These are phyloP conservation scores for Augochlora pura DNA, from an alignment of 1,140 invertebrate genomes.

Conservation along the genomic window DNA sequence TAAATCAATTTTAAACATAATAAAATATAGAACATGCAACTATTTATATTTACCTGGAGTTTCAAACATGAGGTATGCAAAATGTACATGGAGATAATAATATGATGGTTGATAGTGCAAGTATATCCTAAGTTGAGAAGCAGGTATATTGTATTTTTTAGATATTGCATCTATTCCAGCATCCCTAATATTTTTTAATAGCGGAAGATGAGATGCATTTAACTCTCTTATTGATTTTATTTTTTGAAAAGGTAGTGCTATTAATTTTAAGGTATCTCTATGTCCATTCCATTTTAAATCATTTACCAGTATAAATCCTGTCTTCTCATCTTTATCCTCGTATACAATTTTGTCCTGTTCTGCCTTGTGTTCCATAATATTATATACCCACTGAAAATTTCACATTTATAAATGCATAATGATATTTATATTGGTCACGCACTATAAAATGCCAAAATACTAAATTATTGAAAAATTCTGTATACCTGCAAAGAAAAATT, in stretches of 20 bases:
- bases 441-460: not conserved
- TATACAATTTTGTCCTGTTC: conserved; percentile 92
- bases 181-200: conserved; percentile 90
- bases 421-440: too few species aligned
- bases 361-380: conserved; percentile 94
- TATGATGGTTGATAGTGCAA: conserved; percentile 98
- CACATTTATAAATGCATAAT: too few species aligned
- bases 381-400: conserved; percentile 95
- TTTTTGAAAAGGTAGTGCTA: conserved; percentile 88
- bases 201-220: conserved; percentile 86
- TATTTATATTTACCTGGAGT: conserved; percentile 84
- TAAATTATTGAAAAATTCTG: conserved; percentile 29
- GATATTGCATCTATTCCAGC: conserved; percentile 87
- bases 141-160: conserved; percentile 88
- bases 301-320: conserved; percentile 93
- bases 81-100: conserved; percentile 98
- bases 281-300: conserved; percentile 97
- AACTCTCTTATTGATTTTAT: conserved; percentile 94
- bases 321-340: conserved; percentile 89
- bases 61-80: conserved; percentile 91
- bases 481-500: conserved; percentile 89
- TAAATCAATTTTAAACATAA: too few species aligned
- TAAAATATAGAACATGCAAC: conserved; percentile 3
- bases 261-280: conserved; percentile 89
- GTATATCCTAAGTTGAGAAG: conserved; percentile 90